Conservation (phyloP, 2,113 vertebrate species). For the Edolisoma coerulescens region DNA sequence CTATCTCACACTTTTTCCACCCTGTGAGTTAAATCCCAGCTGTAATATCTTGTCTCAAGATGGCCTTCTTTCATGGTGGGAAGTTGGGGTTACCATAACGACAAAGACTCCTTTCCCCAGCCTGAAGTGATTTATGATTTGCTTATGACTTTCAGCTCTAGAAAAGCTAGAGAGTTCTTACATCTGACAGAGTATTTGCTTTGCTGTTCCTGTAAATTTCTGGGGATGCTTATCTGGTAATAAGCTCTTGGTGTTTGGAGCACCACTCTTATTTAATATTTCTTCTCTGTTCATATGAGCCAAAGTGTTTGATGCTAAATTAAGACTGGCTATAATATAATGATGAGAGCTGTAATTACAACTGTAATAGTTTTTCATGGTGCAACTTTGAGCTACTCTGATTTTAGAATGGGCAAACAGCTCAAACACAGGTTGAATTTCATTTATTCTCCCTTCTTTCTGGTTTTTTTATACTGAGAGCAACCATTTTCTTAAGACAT, state of each 20-base stretch:
- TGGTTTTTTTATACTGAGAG: not conserved
- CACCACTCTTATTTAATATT: not conserved
- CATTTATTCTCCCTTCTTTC: not conserved
- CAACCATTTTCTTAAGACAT: constrained; percentile 11
- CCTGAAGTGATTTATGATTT: not conserved
- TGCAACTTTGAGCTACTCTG: not conserved
- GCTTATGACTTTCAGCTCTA: not conserved
- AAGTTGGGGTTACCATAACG: constrained; percentile 2
- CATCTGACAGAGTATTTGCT: not conserved
- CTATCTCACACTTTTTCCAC: not conserved
- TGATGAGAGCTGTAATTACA: not conserved
- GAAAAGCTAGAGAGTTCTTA: not conserved
- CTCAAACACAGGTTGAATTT: not conserved
- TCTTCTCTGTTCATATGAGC: not conserved
- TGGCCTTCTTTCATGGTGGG: not conserved
- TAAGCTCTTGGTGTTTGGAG: not conserved
- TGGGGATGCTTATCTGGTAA: not conserved
- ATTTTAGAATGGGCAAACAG: not conserved
- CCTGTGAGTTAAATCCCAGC: constrained; percentile 17
- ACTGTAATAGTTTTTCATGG: not conserved
- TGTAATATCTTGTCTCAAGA: constrained; percentile 11
- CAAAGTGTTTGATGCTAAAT: not conserved
- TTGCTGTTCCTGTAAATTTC: not conserved
- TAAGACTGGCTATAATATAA: not conserved
- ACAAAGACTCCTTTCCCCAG: not conserved